Base-by-base conservation (phyloP, 2,113 vertebrate species). In the Callipepla californica region DNA sequence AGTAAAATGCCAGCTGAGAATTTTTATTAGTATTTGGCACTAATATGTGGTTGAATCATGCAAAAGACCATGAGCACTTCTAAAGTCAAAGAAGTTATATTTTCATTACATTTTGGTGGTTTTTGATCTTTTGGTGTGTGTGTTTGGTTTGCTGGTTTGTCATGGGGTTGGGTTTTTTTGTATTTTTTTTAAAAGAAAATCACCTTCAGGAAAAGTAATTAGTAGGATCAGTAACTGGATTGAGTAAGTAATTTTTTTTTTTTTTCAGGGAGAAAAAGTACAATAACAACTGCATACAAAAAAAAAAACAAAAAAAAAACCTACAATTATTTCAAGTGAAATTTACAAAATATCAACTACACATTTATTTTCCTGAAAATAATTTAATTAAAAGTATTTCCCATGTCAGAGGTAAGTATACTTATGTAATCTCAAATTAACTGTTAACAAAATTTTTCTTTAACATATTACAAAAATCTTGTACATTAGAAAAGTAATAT, bases 1-100 rank as follows among this genome's bases (percentile, higher is more conserved):
- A 93, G 23, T 90, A 90, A 89, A 93, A 91, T 91, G 69, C 82
- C 85, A 95, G 76, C 85, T 95, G 90, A 90, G 85, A 94, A 90
- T 93, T 96, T 95, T 95, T 94, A 92, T 95, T 95, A 90, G 85
- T 5, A 80, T 91, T 93, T 96, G 94, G 78, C 86, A 62, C 11
- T 67, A 30, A 6, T 14, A 45, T 45, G 45, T 30, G 36, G 13
- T 70, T 96, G 87, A 94, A 80, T 77, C 79, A 44, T 13, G 3
- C 63, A 80, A 50, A 87, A 91, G 53, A 83, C 34, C 53, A 32
- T 34, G 30, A 92, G 14, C 21, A 22, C 2, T 95, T 85, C 50
- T 84, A 86, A 55, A 74, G 65, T 1, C 44, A 2, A 7, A 87
- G 30, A 6, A 87, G 30, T 20, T 75, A 16, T 36, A 77, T 68